Conservation (phyloP, 2,113 vertebrate species). For the Lethenteron camtschaticum region DNA sequence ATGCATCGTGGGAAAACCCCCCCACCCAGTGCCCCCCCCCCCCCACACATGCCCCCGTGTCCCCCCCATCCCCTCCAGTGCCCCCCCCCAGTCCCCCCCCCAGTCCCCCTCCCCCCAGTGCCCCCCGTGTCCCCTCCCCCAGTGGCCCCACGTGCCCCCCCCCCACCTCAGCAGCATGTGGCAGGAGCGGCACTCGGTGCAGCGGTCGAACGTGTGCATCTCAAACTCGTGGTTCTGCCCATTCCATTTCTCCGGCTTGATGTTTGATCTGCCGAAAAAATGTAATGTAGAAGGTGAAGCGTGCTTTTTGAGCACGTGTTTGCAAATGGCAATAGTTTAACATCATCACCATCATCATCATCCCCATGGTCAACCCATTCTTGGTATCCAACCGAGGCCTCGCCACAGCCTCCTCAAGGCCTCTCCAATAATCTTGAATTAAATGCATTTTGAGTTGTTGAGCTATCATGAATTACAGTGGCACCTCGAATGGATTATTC, state of each 20-base stretch:
- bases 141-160: background rate
- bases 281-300: background rate
- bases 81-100: conserved; percentile 14
- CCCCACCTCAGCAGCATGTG: conserved; percentile 72
- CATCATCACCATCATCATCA: no score
- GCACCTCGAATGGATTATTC: no score
- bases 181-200: conserved; percentile 79
- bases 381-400: no score
- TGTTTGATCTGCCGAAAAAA: background rate
- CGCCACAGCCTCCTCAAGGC: no score
- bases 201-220: conserved; percentile 89
- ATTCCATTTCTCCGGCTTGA: conserved; percentile 4
- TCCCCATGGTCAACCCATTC: no score
- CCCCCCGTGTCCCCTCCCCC: background rate
- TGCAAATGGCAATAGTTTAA: no score
- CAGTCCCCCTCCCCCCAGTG: background rate
- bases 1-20: background rate
- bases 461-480: no score
- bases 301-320: no score
- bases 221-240: conserved; percentile 76
- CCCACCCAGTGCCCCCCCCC: background rate
- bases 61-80: no score
- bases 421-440: no score
- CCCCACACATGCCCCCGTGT: no score
- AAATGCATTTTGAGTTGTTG: no score